A percentile compares a stretch with the other conserved stretches of the same genome.
These are phyloP conservation scores for Noturus placidus DNA, from an alignment of 2,113 vertebrate genomes.

Conservation along the genomic window DNA sequence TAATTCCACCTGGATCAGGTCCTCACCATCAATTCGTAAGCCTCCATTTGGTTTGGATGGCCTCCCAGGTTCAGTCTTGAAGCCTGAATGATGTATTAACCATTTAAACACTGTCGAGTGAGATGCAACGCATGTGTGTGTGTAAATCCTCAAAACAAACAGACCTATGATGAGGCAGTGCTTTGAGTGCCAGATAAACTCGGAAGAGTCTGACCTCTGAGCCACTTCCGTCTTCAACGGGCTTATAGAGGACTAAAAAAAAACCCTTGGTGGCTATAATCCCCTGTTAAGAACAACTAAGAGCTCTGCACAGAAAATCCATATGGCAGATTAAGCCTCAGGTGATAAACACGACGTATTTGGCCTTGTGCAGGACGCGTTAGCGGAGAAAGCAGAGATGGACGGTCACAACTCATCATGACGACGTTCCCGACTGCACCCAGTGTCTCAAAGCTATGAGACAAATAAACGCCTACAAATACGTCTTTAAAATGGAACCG, in stretches of 20 bases:
- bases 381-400: background rate
- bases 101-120: background rate
- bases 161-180: background rate
- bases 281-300: background rate
- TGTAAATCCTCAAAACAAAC: constrained; percentile 2
- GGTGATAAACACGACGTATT: constrained; percentile 1
- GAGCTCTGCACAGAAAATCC: constrained; percentile 1
- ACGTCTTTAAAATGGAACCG: background rate
- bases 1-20: background rate
- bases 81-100: constrained; percentile 11
- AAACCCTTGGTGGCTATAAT: background rate
- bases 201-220: constrained; percentile 18
- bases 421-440: background rate
- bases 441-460: background rate
- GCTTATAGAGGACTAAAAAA: background rate
- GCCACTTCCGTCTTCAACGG: background rate
- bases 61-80: background rate
- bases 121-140: background rate
- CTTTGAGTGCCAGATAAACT: constrained; percentile 2
- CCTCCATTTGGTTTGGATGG: background rate
- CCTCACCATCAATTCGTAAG: constrained; percentile 16
- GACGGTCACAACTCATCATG: background rate
- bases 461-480: background rate
- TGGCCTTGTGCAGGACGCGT: background rate
- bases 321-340: background rate